Evolutionary conservation across 1,140 invertebrate genomes (phyloP).

Genomic region (Drosophila subpulchrella): DNA sequence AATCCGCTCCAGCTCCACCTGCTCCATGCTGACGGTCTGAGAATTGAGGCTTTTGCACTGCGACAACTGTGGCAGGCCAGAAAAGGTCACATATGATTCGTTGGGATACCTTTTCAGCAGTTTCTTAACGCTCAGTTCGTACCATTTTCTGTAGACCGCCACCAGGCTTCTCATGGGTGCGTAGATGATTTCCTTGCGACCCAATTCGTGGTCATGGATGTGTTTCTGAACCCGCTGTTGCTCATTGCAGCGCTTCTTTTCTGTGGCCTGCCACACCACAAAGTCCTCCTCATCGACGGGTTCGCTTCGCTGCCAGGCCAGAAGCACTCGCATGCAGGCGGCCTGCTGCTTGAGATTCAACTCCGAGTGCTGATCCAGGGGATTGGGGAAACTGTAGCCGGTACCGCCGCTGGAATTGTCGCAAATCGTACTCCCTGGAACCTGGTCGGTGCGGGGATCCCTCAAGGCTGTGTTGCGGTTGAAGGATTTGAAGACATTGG

Average conservation of each 20-base stretch:
- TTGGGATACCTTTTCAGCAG: conserved; percentile 17
- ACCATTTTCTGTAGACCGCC: conserved; percentile 43
- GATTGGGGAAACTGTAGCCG: conserved; percentile 38
- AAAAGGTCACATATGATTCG: conserved; percentile 39
- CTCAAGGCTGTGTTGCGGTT: neutral
- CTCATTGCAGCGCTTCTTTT: conserved; percentile 46
- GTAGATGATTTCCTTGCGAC: conserved; percentile 39
- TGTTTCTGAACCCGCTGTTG: conserved; percentile 51
- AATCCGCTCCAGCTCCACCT: conserved; percentile 37
- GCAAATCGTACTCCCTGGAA: neutral
- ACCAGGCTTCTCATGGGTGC: conserved; percentile 53
- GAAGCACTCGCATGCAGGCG: conserved; percentile 55
- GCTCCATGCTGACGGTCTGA: conserved; percentile 33
- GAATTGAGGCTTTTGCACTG: conserved; percentile 54
- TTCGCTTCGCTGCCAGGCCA: conserved; percentile 37
- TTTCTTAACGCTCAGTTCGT: conserved; percentile 3
- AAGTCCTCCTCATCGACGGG: conserved; percentile 36
- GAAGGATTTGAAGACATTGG: conserved; percentile 43
- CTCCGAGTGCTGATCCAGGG: conserved; percentile 18
- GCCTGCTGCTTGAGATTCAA: conserved; percentile 41
- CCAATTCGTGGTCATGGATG: conserved; percentile 35
- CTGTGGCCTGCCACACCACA: conserved; percentile 41
- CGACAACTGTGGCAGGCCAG: conserved; percentile 50
- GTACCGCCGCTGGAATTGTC: conserved; percentile 26
- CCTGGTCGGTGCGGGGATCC: conserved; percentile 57